phyloP scores from a whole-genome alignment of 2,113 vertebrate genomes.

The Chionodraco myersi region DNA sequence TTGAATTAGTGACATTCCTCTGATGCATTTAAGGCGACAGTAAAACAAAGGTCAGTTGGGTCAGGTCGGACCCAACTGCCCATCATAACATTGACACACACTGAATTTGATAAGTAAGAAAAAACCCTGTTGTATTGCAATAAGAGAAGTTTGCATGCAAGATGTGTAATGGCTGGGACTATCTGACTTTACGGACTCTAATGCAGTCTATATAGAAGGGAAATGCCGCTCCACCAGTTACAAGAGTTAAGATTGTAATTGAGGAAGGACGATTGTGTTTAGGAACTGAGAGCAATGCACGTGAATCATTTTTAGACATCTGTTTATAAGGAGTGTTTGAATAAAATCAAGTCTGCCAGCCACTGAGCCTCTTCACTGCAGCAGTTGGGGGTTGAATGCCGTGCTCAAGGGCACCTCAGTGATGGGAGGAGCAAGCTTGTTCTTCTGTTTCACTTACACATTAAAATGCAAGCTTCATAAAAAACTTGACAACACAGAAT shows the following conservation, averaged over 20 bases:
- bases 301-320: background rate
- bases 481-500: background rate
- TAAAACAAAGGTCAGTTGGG: background rate
- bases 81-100: background rate
- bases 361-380: background rate
- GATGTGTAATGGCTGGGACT: background rate
- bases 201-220: background rate
- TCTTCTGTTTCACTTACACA: background rate
- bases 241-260: background rate
- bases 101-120: constrained; percentile 1
- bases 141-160: background rate
- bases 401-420: background rate
- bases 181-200: background rate
- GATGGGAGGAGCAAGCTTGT: background rate
- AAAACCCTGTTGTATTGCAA: background rate
- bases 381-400: background rate
- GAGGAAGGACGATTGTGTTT: background rate
- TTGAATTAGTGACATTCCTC: constrained; percentile 39
- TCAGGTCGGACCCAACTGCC: background rate
- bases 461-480: background rate
- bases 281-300: background rate
- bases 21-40: constrained; percentile 26
- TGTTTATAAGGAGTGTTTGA: background rate
- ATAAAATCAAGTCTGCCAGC: background rate
- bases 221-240: background rate